A percentile compares a stretch with the other conserved stretches of the same genome.
These are phyloP conservation scores for Oncorhynchus masou DNA, from an alignment of 2,113 vertebrate genomes.

Conservation along the genomic window DNA sequence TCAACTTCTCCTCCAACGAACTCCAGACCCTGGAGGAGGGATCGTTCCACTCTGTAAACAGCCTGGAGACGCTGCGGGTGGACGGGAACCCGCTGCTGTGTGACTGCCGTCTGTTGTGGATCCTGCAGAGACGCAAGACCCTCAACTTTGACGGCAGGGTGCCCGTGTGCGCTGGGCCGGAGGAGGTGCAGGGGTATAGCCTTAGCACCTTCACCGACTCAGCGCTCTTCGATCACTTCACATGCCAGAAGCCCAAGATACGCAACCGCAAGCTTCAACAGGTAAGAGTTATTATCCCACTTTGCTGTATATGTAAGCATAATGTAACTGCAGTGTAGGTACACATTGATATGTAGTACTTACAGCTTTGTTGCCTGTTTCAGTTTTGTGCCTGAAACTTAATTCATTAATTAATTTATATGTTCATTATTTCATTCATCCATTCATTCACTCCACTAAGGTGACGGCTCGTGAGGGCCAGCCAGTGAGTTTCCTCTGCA, in stretches of 20 bases:
- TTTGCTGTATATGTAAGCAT: background rate
- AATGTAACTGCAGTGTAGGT: background rate
- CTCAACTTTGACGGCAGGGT: conserved; percentile 92
- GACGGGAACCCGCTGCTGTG: conserved; percentile 94
- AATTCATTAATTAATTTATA: background rate
- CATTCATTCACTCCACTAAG: conserved; percentile 39
- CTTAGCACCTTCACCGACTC: conserved; percentile 89
- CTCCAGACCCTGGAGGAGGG: conserved; percentile 91
- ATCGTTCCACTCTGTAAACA: conserved; percentile 94
- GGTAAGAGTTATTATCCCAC: conserved; percentile 38
- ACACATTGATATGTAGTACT: background rate
- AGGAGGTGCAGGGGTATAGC: conserved; percentile 87
- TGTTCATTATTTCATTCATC: conserved; percentile 1
- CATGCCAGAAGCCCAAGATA: conserved; percentile 94
- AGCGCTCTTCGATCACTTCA: conserved; percentile 92
- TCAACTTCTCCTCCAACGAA: conserved; percentile 92
- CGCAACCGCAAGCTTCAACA: conserved; percentile 90
- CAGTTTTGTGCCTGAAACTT: background rate
- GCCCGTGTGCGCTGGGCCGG: conserved; percentile 86
- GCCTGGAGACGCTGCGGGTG: conserved; percentile 90
- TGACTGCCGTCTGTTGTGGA: conserved; percentile 97
- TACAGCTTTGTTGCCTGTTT: background rate
- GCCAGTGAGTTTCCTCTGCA: conserved; percentile 86
- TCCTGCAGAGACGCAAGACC: conserved; percentile 91
- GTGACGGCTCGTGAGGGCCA: conserved; percentile 82